Base-by-base conservation (phyloP, 2,888 invertebrate genomes). In the Chloroclystis v-ata region DNA sequence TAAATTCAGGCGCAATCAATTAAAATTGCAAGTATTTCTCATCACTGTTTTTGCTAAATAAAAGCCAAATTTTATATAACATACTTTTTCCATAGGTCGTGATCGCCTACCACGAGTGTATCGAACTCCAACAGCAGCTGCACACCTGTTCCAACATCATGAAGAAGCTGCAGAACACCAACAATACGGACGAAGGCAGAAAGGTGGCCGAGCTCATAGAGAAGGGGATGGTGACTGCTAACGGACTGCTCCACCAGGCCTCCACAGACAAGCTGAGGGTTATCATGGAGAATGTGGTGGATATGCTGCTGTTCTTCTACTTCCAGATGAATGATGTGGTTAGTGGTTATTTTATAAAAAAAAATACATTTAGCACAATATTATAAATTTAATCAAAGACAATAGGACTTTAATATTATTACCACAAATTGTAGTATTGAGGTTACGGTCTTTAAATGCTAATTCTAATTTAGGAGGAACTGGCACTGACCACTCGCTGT, bases 51-150 rank as follows among this genome's bases (percentile, higher is more conserved):
- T n/a, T n/a, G n/a, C n/a, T n/a, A n/a, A n/a, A n/a, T n/a, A n/a
- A n/a, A n/a, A n/a, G n/a, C n/a, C n/a, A n/a, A n/a, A n/a, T n/a
- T n/a, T n/a, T 20, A 20, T 20, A 4, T 20, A 20, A 4, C 20
- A 20, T 20, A 20, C 5, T 5, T 20, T 5, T 4, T 20, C 20
- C 20, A 2, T 20, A 20, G 20, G 20, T 86, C 10, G 61, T 79
- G 1, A 54, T 76, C 0, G 82, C 85, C 0, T 85, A 86, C 63
- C 75, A 94, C 90, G 96, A 97, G 81, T 96, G 97, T 68, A 91
- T 96, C 62, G 93, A 94, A 60, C 90, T 97, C 38, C 97, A 97
- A 78, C 93, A 95, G 56, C 97, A 97, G 78, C 79, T 97, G 44
- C 97, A 97, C 76, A 91, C 95, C 0, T 94, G 97, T 28, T 90